Base-by-base conservation (phyloP, 2,797 vertebrate species). In the Lithobates pipiens region DNA sequence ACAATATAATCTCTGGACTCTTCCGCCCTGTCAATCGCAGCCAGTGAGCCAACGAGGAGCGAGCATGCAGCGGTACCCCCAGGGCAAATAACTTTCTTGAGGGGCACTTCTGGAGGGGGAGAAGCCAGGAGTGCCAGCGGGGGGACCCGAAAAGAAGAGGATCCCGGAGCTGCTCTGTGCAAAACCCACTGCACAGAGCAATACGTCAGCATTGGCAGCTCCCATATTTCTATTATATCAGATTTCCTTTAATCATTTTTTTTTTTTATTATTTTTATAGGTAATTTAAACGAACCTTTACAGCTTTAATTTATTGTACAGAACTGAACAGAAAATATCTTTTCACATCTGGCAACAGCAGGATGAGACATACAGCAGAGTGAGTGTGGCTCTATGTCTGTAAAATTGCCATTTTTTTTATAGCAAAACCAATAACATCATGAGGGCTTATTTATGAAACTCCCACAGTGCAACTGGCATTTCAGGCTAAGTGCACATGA, bases 341-440 rank as follows among this genome's bases (percentile, higher is more conserved):
- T 61, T 61, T 61, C 54, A 61, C 21, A 61, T 61, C 54, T 61
- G 54, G 54, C 18, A 61, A 61, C 21, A 61, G 21, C 21, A 23
- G 76, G 89, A 15, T 78, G 88, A 68, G 82, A 29, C 32, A 69
- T 32, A 15, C 67, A 5, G 32, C 67, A 27, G 67, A 16, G 25
- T 32, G 54, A 23, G 54, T 61, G 54, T 61, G 21, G 54, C 21
- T 61, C 21, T 61, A 8, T 21, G 54, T 61, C 7, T 61, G 54
- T 23, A 61, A 61, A 61, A 54, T 54, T 16, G 50, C 18, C 50
- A 54, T 46, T 61, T 61, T 54, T 29, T 57, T 6, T 57, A 23
- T 23, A 57, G 21, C 21, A 21, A 57, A 57, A 57, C 18, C 54
- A 57, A 57, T 23, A 57, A 61, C 21, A 23, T 9, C 54, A 61